Base-by-base conservation (phyloP, 2,797 vertebrate genomes). In the Ispidina lecontei region DNA sequence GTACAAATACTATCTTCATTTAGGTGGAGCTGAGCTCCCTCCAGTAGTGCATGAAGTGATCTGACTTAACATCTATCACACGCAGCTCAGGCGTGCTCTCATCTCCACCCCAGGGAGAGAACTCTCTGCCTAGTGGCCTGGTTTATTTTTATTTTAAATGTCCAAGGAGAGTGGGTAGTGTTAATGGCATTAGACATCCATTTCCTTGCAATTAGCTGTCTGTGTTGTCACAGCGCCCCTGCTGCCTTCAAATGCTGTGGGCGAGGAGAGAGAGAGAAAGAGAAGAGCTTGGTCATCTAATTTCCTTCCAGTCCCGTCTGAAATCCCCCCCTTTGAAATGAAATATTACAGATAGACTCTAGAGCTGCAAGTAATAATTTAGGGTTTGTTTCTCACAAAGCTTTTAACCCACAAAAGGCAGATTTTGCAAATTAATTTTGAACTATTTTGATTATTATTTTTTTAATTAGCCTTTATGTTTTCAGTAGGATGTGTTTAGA, bases 131-230 rank as follows among this genome's bases (percentile, higher is more conserved):
- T 84, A 85, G 87, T 91, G 87, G 94, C 5, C 0, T 95, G 91
- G 69, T 95, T 95, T 94, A 79, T 70, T 94, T 94, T 93, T 94
- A 75, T 95, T 95, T 94, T 94, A 94, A 93, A 94, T 94, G 86
- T 87, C 86, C 83, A 92, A 78, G 70, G 67, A 55, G 85, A 93
- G 94, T 77, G 91, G 94, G 89, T 72, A 85, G 73, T 80, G 87
- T 87, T 93, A 96, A 94, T 85, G 76, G 73, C 92, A 93, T 94
- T 79, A 94, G 91, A 95, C 89, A 93, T 95, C 84, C 79, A 92
- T 95, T 95, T 96, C 89, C 92, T 93, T 81, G 92, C 91, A 95
- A 96, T 95, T 95, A 94, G 94, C 89, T 95, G 93, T 89, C 89
- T 94, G 59, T 83, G 70, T 94, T 95, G 84, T 94, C 87, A 93